Evolutionary conservation across 1,140 invertebrate genomes (phyloP), one percentile per base, ranked within the genome.

Genomic region (Drosophila mayri): DNA sequence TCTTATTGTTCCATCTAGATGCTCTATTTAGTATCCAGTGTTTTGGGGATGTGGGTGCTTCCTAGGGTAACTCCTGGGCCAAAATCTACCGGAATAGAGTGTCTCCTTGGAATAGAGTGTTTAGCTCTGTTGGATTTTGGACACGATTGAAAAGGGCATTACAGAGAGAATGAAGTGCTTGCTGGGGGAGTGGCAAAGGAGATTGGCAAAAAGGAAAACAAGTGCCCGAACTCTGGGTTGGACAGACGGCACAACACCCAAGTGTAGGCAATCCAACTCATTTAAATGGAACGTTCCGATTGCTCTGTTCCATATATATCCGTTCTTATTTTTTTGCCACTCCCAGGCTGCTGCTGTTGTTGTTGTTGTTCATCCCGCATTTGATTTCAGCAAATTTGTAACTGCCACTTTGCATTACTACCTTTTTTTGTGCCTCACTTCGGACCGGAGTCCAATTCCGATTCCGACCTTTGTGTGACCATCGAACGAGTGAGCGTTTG

Each of bases 351-450:
- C 25, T 0, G 25, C 25, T 14, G 18, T 2, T 37, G 25, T 37
- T 60, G 28, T 52, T 73, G 44, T 60, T 55, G 41, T 43, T 68
- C 54, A 65, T 58, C 54, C 55, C 75, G 64, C 47, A 50, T 73
- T 81, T 90, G 77, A 90, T 90, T 90, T 90, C 75, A 70, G 41
- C 81, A 86, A 90, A 90, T 90, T 90, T 90, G 85, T 90, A 90
- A 90, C 81, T 90, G 85, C 81, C 85, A 90, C 86, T 88, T 90
- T 71, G 71, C 76, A 64, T 61, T 79, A 81, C 60, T 58, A 61
- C 79, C 70, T 83, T 75, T 64, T 44, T 52, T 41, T 52, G 40
- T 44, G 43, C 49, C 11, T 9, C 5, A 5, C 20, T 11, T 37
- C 20, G 35, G 52, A 38, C 52, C 60, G 32, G 46, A 32, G 37